These are phyloP conservation scores for Paramormyrops kingsleyae DNA, from an alignment of 2,113 vertebrate genomes.

Conservation along the genomic window DNA sequence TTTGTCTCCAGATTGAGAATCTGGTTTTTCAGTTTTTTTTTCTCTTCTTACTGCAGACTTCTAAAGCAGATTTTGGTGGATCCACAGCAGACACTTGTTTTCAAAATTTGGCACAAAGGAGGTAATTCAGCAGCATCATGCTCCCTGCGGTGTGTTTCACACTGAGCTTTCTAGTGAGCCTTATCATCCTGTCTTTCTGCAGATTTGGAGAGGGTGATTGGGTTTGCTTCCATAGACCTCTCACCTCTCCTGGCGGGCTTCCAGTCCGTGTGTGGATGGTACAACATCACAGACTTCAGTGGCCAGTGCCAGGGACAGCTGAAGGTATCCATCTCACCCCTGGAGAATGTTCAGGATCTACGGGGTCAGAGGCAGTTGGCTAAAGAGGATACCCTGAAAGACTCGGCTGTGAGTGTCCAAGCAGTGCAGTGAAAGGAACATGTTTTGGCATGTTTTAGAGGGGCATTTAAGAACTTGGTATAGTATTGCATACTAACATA, in stretches of 20 bases:
- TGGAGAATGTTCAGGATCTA: constrained; percentile 63
- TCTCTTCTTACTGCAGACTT: constrained; percentile 60
- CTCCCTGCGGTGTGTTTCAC: background rate
- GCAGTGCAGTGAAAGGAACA: background rate
- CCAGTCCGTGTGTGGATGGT: constrained; percentile 88
- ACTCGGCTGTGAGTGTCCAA: constrained; percentile 43
- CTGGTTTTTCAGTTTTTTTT: background rate
- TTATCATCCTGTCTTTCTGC: constrained; percentile 7
- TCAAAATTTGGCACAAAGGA: constrained; percentile 97
- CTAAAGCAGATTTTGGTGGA: constrained; percentile 84
- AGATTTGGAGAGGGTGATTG: constrained; percentile 85
- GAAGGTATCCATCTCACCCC: constrained; percentile 83
- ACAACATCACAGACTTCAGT: constrained; percentile 86
- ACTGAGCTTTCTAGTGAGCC: background rate
- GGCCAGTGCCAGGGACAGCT: constrained; percentile 90
- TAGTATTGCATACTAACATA: background rate
- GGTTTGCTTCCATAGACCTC: constrained; percentile 87
- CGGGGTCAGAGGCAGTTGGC: constrained; percentile 61
- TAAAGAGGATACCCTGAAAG: constrained; percentile 35
- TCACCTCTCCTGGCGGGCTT: constrained; percentile 88
- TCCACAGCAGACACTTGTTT: constrained; percentile 82
- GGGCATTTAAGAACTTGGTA: background rate
- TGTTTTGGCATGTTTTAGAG: background rate
- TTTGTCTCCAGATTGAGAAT: background rate
- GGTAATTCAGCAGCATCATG: constrained; percentile 52